phyloP scores from a whole-genome alignment of 2,797 vertebrate species.

The Coregonus sp. region DNA sequence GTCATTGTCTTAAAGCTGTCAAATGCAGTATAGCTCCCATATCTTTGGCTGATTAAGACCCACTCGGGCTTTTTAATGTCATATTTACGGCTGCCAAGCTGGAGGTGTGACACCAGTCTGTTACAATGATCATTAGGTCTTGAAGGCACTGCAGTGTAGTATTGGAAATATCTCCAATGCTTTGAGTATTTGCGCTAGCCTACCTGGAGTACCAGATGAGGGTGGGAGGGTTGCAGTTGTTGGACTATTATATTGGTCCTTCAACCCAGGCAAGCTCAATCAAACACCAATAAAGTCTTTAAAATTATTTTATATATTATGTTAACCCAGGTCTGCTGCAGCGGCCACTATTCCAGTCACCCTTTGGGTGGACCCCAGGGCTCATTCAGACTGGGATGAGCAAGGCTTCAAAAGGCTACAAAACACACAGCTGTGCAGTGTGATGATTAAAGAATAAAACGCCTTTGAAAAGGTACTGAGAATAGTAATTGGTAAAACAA shows the following conservation, averaged over 20 bases:
- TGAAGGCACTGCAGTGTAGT: constrained; percentile 16
- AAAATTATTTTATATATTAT: not conserved
- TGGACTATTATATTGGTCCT: not conserved
- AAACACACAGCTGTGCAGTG: constrained; percentile 6
- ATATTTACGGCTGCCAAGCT: constrained; percentile 2
- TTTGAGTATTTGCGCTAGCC: not conserved
- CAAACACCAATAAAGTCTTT: not conserved
- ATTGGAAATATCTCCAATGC: not conserved
- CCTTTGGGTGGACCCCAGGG: not conserved
- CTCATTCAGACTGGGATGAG: not conserved
- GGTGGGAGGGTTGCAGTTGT: not conserved
- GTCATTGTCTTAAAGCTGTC: constrained; percentile 6
- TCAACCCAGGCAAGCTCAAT: not conserved
- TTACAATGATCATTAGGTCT: constrained; percentile 16
- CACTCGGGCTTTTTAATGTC: not conserved
- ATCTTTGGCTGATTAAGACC: not conserved
- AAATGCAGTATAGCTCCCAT: not conserved
- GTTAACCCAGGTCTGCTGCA: not conserved
- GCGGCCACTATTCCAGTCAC: not conserved
- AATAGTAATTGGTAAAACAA: constrained; percentile 9
- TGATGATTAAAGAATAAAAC: not conserved
- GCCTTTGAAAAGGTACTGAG: not conserved
- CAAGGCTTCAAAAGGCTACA: not conserved
- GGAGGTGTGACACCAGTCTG: not conserved
- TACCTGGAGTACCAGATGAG: not conserved